Evolutionary conservation across 2,888 invertebrate genomes (phyloP).

Genomic region (Cryptocheilus praepositus): DNA sequence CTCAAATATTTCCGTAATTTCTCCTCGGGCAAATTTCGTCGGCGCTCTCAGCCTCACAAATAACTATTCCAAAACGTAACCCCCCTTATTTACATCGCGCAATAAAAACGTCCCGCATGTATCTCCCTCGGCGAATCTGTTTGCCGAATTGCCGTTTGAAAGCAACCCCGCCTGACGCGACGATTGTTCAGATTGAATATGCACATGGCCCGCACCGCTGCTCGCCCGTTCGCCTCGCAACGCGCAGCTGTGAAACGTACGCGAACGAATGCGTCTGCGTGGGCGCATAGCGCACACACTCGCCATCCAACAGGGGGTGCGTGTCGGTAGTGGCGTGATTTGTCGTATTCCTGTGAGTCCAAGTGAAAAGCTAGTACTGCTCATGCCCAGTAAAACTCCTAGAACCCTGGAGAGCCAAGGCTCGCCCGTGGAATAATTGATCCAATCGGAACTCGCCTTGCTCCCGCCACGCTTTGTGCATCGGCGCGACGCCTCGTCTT

Average conservation of each 20-base stretch:
- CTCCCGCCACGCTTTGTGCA: constrained; percentile 55
- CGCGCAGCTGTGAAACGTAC: constrained; percentile 29
- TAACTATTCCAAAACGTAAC: too few species aligned
- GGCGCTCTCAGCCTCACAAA: too few species aligned
- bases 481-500: constrained; percentile 47
- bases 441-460: constrained; percentile 61
- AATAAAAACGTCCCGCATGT: too few species aligned
- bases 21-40: too few species aligned
- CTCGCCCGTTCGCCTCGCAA: not conserved
- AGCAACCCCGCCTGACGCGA: too few species aligned
- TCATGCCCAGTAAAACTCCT: constrained; percentile 55
- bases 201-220: too few species aligned
- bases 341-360: constrained; percentile 28
- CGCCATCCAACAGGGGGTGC: too few species aligned
- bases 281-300: constrained; percentile 3
- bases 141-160: too few species aligned
- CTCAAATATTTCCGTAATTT: too few species aligned
- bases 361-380: constrained; percentile 38
- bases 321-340: constrained; percentile 21
- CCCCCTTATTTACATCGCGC: too few species aligned
- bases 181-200: too few species aligned
- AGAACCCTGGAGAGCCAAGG: constrained; percentile 51
- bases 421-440: constrained; percentile 61
- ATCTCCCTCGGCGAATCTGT: too few species aligned
- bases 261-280: constrained; percentile 46